Evolutionary conservation across 2,888 invertebrate genomes (phyloP).

Genomic region (Dynastes hyllus): DNA sequence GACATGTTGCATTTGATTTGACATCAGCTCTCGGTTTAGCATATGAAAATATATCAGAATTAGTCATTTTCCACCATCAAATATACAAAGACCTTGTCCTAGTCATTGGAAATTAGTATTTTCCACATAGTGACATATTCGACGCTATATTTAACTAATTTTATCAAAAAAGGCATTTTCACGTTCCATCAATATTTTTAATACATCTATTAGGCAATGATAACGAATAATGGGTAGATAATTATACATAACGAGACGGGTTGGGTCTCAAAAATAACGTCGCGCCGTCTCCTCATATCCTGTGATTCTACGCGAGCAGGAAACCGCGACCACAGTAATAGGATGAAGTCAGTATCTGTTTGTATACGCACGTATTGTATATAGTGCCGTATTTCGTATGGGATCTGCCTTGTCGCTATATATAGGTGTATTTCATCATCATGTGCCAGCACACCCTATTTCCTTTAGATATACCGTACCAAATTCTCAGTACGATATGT

Average conservation of each 20-base stretch:
- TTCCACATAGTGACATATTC: too few species aligned
- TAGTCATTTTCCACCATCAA: too few species aligned
- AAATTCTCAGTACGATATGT: constrained; percentile 4
- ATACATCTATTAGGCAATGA: background rate
- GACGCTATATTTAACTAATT: too few species aligned
- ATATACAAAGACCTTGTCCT: too few species aligned
- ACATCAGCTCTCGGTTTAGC: too few species aligned
- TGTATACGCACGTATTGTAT: constrained; percentile 12
- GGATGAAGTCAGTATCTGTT: constrained; percentile 33
- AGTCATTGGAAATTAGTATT: too few species aligned
- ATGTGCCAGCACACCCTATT: constrained; percentile 34
- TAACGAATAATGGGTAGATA: background rate
- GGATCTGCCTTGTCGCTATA: constrained; percentile 10
- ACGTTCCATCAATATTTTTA: background rate
- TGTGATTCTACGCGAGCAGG: constrained; percentile 35
- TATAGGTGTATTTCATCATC: constrained; percentile 44
- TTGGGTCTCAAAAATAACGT: constrained; percentile 12
- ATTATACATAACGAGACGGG: constrained; percentile 11
- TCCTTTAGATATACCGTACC: constrained; percentile 36
- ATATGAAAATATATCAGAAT: too few species aligned
- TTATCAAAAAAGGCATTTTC: too few species aligned
- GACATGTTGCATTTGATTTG: too few species aligned
- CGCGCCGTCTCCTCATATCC: constrained; percentile 28
- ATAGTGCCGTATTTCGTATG: background rate
- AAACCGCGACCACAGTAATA: constrained; percentile 28